Evolutionary conservation across 2,888 invertebrate genomes (phyloP).

Genomic region (Gastrophysa polygoni): DNA sequence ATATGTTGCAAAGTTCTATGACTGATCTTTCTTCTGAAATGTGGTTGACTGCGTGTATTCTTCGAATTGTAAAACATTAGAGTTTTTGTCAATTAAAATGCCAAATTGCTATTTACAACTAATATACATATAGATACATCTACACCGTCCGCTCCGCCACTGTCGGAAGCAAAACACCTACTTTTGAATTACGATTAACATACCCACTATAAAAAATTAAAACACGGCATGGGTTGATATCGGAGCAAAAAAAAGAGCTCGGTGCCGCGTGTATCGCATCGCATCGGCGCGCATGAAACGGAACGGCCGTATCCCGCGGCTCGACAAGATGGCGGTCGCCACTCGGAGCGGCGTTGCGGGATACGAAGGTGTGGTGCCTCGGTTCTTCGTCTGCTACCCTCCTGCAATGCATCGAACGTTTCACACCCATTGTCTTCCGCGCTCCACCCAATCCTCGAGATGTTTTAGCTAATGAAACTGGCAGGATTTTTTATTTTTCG

Average conservation of each 20-base stretch:
- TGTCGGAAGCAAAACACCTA: conserved; percentile 40
- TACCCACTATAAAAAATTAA: conserved; percentile 49
- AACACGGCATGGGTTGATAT: conserved; percentile 48
- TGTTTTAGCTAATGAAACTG: conserved; percentile 7
- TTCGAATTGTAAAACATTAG: too few species aligned
- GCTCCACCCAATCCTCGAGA: conserved; percentile 47
- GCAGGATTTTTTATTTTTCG: not conserved
- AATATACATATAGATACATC: too few species aligned
- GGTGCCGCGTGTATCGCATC: conserved; percentile 14
- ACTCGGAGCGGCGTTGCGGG: conserved; percentile 45
- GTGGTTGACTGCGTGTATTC: too few species aligned
- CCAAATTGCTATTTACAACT: too few species aligned
- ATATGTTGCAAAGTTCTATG: too few species aligned
- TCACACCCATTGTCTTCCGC: conserved; percentile 52
- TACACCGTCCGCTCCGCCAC: not conserved
- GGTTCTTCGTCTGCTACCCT: conserved; percentile 42
- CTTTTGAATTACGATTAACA: conserved; percentile 48
- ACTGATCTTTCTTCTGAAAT: too few species aligned
- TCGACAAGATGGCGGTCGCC: conserved; percentile 52
- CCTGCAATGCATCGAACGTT: conserved; percentile 36
- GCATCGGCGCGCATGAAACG: not conserved
- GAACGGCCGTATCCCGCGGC: conserved; percentile 39
- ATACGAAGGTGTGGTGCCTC: conserved; percentile 51
- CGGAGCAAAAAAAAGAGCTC: conserved; percentile 32
- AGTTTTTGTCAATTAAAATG: too few species aligned